Base-by-base conservation (phyloP, 2,888 invertebrate genomes). In the Eurois occulta region DNA sequence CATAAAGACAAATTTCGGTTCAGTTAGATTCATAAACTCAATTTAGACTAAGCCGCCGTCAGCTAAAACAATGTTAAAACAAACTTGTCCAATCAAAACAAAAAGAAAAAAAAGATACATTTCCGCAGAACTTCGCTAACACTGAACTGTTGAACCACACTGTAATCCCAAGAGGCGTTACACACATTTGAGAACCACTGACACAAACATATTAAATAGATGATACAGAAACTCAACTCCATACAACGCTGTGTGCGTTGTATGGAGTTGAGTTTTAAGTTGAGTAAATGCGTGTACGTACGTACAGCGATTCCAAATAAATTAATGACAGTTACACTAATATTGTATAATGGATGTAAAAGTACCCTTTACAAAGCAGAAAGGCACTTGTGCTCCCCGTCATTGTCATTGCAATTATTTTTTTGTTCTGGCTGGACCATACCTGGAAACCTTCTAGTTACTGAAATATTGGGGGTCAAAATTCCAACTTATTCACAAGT, bases 161-260 rank as follows among this genome's bases (percentile, higher is more conserved):
- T 65, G 28, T 38, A 35, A 35, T 48, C 76, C 55, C 69, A 32
- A 60, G 76, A 81, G 83, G 35, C 35, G 67, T 58, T 43, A 82
- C 72, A 75, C 65, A 55, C 65, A 55, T 66, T 83, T 78, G 55
- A 62, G 52, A 66, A 60, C 38, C 84, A 64, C 52, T 65, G 43
- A 68, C 55, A 73, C 7, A 13, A 13, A 38, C 32, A 1, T 62
- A 32, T 46, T 13, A 64, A 11, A 24, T 48, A 43, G 0, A 16
- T 7, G 16, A 58, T 10, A 46, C 75, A 75, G 46, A 78, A 78
- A 35, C 21, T 13, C n/a, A 0, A 4, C 28, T 81, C 2, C 13
- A 18, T 28, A 80, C 10, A 43, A 4, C 0, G 0, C n/a, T n/a
- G n/a, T n/a, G n/a, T n/a, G n/a, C n/a, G n/a, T n/a, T n/a, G n/a